These are phyloP conservation scores for Cataglyphis rosenhaueri DNA, from an alignment of 2,888 invertebrate genomes.

Conservation along the genomic window DNA sequence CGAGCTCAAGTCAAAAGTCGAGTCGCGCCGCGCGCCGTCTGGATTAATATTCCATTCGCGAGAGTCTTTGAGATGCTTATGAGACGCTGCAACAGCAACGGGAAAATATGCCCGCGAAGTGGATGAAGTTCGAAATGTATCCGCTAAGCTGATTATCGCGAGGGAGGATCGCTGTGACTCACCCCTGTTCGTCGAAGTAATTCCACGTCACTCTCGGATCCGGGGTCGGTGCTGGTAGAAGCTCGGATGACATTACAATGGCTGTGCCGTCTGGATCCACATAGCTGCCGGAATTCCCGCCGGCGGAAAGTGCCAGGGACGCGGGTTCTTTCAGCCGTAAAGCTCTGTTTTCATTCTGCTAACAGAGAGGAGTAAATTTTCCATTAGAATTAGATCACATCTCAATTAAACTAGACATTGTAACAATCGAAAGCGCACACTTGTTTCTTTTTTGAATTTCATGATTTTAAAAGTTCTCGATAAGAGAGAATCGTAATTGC, in stretches of 20 bases:
- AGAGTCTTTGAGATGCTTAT: constrained; percentile 35
- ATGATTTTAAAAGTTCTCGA: neutral
- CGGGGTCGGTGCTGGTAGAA: constrained; percentile 81
- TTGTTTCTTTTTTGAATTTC: neutral
- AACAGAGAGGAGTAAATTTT: constrained; percentile 67
- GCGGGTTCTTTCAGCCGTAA: constrained; percentile 89
- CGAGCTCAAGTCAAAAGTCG: neutral
- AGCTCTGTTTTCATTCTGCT: constrained; percentile 94
- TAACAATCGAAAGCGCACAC: neutral
- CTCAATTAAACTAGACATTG: neutral
- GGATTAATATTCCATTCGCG: constrained; percentile 54
- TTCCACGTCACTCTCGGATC: constrained; percentile 88
- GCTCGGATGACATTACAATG: constrained; percentile 82
- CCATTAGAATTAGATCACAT: neutral
- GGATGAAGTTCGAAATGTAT: neutral
- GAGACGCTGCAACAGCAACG: constrained; percentile 13
- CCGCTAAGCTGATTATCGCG: constrained; percentile 11
- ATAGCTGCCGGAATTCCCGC: constrained; percentile 83
- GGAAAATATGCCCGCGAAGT: neutral
- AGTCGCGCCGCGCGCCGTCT: neutral
- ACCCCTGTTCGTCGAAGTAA: constrained; percentile 93
- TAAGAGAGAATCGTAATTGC: neutral
- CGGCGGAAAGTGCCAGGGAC: constrained; percentile 84
- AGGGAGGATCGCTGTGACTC: constrained; percentile 56
- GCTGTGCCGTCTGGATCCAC: constrained; percentile 83